phyloP scores from a whole-genome alignment of 2,888 invertebrate genomes.

The Orchesellides sinensis region DNA sequence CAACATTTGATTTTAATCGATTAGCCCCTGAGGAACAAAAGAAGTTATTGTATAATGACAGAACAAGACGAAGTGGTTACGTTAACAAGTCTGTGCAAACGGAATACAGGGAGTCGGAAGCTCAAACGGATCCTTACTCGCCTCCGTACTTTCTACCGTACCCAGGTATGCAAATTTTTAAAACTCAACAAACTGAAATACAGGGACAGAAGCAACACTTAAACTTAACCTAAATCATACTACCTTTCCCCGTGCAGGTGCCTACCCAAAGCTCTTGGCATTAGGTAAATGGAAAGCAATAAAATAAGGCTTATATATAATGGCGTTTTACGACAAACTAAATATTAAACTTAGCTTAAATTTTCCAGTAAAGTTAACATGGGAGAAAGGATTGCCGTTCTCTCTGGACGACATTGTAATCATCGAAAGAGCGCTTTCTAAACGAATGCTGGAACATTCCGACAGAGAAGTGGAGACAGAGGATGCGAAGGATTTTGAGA shows the following conservation, averaged over 20 bases:
- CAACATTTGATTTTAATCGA: constrained; percentile 16
- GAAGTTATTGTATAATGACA: constrained; percentile 21
- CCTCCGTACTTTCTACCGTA: constrained; percentile 80
- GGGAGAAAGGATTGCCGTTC: constrained; percentile 82
- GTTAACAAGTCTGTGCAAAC: constrained; percentile 82
- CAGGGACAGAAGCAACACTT: background rate
- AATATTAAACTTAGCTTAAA: background rate
- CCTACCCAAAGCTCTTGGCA: constrained; percentile 83
- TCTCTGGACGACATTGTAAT: constrained; percentile 82
- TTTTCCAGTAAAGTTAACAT: constrained; percentile 79
- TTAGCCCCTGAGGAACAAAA: constrained; percentile 35
- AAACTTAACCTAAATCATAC: background rate
- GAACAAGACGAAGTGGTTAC: constrained; percentile 19
- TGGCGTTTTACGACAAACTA: no score
- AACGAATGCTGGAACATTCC: constrained; percentile 82
- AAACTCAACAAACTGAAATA: background rate
- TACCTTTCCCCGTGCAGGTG: constrained; percentile 55
- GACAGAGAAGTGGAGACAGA: constrained; percentile 79
- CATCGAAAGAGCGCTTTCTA: constrained; percentile 84
- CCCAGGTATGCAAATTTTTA: no score
- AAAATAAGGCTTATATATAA: background rate
- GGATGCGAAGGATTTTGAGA: constrained; percentile 80
- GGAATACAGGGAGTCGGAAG: constrained; percentile 85
- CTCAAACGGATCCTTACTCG: constrained; percentile 88
- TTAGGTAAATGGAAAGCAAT: constrained; percentile 76